Base-by-base conservation (phyloP, 2,797 vertebrate species). In the Notolabrus celidotus region DNA sequence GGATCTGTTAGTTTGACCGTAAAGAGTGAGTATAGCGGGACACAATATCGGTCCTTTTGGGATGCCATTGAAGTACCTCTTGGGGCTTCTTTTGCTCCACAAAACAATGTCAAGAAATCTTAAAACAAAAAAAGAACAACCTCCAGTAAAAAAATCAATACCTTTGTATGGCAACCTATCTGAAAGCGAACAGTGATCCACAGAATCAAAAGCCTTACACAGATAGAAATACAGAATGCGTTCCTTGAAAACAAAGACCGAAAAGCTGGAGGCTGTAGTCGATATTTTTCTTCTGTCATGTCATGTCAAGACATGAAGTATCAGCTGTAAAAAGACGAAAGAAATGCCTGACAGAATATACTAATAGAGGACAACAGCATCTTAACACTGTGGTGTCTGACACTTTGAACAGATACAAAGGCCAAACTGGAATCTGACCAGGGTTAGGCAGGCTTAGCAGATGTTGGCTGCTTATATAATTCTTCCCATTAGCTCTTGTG, bases 381-480 rank as follows among this genome's bases (percentile, higher is more conserved):
- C 51, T 47, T 71, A 53, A 67, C 31, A 60, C 23, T 62, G 38
- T 22, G n/a, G n/a, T 56, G 52, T 72, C 33, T 61, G 46, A 61
- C 34, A 51, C 25, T 54, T 45, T 7, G 10, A 47, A 33, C 19
- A 31, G 50, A 25, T 38, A 72, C 52, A 62, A 38, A 23, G 46
- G 41, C 16, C 36, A n/a, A 39, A 16, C 39, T 66, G 45, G 66
- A 27, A 67, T 67, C 39, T 42, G 39, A 76, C 38, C 41, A 49
- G 62, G 12, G 33, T 47, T 39, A 57, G 46, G 55, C 42, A 42
- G 33, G 34, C 49, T 43, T 33, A 57, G 66, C 67, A 74, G 56
- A 67, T 72, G 67, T 34, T 55, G 50, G 45, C 78, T 71, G 42
- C 52, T 83, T 76, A 55, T 64, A 31, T 69, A 77, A 76, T 62